Evolutionary conservation across 2,797 vertebrate genomes (phyloP), one percentile per base, ranked within the genome.

Genomic region (Chloroceryle inda): DNA sequence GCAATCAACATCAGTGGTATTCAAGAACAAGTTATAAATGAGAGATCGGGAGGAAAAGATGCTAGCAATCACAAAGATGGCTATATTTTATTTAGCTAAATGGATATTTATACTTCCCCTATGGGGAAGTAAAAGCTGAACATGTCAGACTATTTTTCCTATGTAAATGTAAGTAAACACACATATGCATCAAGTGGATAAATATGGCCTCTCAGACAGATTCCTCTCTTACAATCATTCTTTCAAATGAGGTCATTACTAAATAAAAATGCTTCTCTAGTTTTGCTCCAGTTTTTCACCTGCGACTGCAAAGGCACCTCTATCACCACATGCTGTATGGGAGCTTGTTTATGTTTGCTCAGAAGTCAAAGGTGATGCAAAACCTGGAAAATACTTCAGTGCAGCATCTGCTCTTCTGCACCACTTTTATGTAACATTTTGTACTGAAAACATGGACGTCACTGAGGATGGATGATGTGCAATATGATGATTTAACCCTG

Each of bases 401-500:
- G 31, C 27, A 38, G 18, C 53, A 29, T 20, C 67, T 64, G 75
- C 50, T 58, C 49, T 80, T 67, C 52, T 10, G 3, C 42, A 55
- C 27, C 15, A 1, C 64, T 86, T 74, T 20, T 19, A 38, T 62
- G 55, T 73, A 71, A 15, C 37, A 37, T 80, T 96, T 82, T 73
- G 42, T 69, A 40, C 16, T 50, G 75, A 86, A 92, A 90, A 86
- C 61, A 4, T 8, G 24, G 69, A 52, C 68, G 13, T 72, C 62
- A 59, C 69, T 75, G 74, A 87, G 92, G 71, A 86, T 21, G 38
- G 86, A 78, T 96, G 94, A 92, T 90, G 72, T 66, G 86, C 88
- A 90, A 62, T 31, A 38, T 74, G 74, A 52, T 47, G 77, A 75
- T 95, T 97, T 94, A 87, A 76, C 88, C 84, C 97, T 82, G 80